Evolutionary conservation across 2,888 invertebrate species (phyloP).

Genomic region (Dioctria linearis): DNA sequence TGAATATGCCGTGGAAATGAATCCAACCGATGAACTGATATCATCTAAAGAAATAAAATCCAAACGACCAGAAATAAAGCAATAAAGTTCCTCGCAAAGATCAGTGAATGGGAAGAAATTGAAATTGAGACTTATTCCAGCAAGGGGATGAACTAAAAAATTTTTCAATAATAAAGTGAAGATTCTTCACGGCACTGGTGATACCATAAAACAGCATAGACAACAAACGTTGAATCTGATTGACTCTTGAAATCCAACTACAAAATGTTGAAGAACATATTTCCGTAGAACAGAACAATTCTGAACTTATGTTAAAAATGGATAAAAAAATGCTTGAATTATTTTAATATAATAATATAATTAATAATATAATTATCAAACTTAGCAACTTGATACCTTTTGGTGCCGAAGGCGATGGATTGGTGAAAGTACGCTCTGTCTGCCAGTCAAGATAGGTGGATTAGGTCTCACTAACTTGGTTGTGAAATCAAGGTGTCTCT

Average conservation of each 20-base stretch:
- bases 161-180: neutral
- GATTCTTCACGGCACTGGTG: neutral
- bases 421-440: too few relatives aligned
- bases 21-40: conserved; percentile 34
- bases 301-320: neutral
- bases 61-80: conserved; percentile 19
- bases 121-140: conserved; percentile 47
- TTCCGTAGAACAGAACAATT: neutral
- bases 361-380: too few relatives aligned
- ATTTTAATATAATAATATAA: too few relatives aligned
- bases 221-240: neutral
- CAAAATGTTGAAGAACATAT: neutral
- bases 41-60: conserved; percentile 33
- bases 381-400: too few relatives aligned
- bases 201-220: neutral
- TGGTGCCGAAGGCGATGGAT: too few relatives aligned
- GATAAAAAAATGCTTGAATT: neutral
- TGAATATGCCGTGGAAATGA: conserved; percentile 29
- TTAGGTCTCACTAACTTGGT: too few relatives aligned
- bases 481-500: too few relatives aligned
- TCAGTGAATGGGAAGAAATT: conserved; percentile 31
- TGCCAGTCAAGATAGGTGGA: too few relatives aligned
- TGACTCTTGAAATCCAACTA: neutral
- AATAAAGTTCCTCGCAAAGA: conserved; percentile 9
- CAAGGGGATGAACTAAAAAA: conserved; percentile 17